Percentiles rank a stretch among this genome's conserved stretches.
These are phyloP conservation scores for Cinclus cinclus DNA, from an alignment of 2,113 vertebrate genomes.

Conservation along the genomic window DNA sequence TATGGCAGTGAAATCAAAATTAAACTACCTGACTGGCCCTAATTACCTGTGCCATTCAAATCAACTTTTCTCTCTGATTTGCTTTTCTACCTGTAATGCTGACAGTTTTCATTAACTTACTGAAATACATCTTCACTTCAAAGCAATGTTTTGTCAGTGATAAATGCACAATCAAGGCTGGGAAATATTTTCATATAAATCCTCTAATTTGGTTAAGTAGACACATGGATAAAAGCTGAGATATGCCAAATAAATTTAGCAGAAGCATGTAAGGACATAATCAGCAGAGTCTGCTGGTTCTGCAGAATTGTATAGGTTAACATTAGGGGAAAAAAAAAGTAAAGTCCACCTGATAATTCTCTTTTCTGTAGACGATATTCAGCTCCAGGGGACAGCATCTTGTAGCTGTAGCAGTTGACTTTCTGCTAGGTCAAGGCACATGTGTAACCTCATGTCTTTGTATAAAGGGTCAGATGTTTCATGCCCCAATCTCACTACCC, in stretches of 20 bases:
- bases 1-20: background rate
- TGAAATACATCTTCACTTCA: background rate
- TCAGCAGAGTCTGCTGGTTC: background rate
- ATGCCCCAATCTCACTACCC: background rate
- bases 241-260: background rate
- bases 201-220: background rate
- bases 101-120: background rate
- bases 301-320: background rate
- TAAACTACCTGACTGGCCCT: background rate
- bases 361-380: background rate
- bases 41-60: background rate
- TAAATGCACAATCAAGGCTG: background rate
- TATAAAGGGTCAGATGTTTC: background rate
- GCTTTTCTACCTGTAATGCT: background rate
- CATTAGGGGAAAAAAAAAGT: background rate
- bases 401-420: background rate
- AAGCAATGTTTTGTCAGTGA: background rate
- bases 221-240: background rate
- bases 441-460: background rate
- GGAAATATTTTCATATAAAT: background rate
- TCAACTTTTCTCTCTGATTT: background rate
- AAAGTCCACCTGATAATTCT: background rate
- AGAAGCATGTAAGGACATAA: background rate
- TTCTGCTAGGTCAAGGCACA: background rate
- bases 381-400: background rate